Conservation (phyloP, 2,113 vertebrate species). For the Phyllopteryx taeniolatus region DNA sequence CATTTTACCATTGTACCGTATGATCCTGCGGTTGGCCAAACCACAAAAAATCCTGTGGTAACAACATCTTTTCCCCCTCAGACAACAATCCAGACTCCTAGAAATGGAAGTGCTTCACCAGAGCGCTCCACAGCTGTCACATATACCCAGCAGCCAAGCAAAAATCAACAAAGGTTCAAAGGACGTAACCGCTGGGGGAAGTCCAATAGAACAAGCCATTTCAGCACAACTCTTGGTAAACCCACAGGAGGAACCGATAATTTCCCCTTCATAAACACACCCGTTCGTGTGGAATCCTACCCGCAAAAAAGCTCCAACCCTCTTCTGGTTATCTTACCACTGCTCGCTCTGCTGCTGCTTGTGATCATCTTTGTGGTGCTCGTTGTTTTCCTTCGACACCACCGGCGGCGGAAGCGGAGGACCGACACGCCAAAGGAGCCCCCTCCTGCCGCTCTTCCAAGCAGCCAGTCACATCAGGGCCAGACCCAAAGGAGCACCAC, state of each 20-base stretch:
- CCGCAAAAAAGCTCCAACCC: slow-evolving; percentile 63
- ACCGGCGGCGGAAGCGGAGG: slow-evolving; percentile 73
- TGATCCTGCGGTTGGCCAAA: slow-evolving; percentile 56
- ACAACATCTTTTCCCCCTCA: slow-evolving; percentile 37
- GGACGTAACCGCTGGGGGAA: slow-evolving; percentile 71
- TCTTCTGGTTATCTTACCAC: slow-evolving; percentile 74
- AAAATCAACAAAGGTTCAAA: slow-evolving; percentile 64
- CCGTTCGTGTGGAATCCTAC: slow-evolving; percentile 60
- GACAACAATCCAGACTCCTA: slow-evolving; percentile 37
- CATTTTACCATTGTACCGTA: slow-evolving; percentile 76
- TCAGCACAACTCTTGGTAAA: slow-evolving; percentile 59
- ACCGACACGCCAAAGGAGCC: slow-evolving; percentile 40
- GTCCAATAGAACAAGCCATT: slow-evolving; percentile 44
- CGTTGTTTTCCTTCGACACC: slow-evolving; percentile 69
- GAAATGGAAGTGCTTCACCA: slow-evolving; percentile 27
- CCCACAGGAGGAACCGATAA: slow-evolving; percentile 43
- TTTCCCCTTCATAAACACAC: slow-evolving; percentile 60
- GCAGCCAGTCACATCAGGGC: slow-evolving; percentile 38
- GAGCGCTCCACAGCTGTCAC: slow-evolving; percentile 33
- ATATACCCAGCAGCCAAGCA: slow-evolving; percentile 55
- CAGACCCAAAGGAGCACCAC: slow-evolving; percentile 69
- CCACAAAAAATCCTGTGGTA: slow-evolving; percentile 50
- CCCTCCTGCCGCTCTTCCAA: slow-evolving; percentile 11
- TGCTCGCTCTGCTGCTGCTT: slow-evolving; percentile 76
- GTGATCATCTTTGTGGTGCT: slow-evolving; percentile 65